These are phyloP conservation scores for Gopherus flavomarginatus DNA, from an alignment of 2,113 vertebrate genomes.

Conservation along the genomic window DNA sequence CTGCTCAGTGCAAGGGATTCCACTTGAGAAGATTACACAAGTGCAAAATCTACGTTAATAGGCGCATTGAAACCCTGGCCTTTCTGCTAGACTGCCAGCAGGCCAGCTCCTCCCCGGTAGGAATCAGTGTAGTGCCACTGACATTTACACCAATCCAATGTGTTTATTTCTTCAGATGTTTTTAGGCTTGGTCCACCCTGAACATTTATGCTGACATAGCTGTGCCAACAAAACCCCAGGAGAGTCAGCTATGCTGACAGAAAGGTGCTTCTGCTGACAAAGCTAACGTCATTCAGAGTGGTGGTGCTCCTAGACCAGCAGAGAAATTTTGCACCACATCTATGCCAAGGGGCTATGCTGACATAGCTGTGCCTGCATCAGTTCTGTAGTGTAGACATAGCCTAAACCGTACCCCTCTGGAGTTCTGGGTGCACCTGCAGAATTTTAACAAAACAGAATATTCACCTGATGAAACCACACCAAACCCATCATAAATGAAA, in stretches of 20 bases:
- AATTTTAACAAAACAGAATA: neutral
- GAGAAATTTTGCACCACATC: neutral
- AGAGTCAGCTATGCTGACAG: neutral
- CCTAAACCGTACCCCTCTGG: neutral
- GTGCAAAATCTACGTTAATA: neutral
- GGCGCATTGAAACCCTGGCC: neutral
- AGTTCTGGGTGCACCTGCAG: neutral
- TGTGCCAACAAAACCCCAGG: neutral
- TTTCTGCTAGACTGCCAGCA: neutral
- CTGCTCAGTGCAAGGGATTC: constrained; percentile 59
- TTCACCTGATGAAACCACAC: neutral
- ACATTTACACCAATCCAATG: neutral
- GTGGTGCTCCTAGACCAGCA: neutral
- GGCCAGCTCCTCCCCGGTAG: neutral
- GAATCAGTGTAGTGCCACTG: neutral
- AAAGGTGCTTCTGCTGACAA: neutral
- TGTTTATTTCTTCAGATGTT: constrained; percentile 45
- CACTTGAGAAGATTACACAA: constrained; percentile 70
- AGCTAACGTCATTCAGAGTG: neutral
- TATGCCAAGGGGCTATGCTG: no score
- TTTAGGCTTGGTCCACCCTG: neutral
- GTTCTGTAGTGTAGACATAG: neutral
- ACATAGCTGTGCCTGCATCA: neutral
- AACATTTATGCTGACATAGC: neutral
- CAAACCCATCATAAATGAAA: neutral